Evolutionary conservation across 2,113 vertebrate genomes (phyloP), one percentile per base, ranked within the genome.

Genomic region (Laterallus jamaicensis): DNA sequence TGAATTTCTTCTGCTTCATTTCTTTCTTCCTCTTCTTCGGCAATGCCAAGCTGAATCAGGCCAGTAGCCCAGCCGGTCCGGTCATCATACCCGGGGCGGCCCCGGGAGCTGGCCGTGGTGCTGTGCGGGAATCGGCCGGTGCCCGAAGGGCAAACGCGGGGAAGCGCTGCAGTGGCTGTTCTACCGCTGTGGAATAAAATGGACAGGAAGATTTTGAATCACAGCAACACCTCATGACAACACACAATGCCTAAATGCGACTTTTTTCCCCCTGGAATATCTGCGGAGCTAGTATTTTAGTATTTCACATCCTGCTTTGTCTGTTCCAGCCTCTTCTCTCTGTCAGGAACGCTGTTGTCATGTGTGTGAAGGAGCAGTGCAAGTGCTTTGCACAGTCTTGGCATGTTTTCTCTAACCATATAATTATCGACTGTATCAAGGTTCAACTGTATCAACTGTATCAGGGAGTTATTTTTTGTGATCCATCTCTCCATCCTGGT

Each of bases 91-190:
- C 28, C 29, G 31, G 50, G 32, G 56, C 16, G 29, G 56, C 17
- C 29, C 31, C 18, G 12, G 84, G 92, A 89, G 81, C 94, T 93
- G 94, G 55, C 81, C 81, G 11, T 39, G 81, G 84, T 94, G 35
- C 88, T 95, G 84, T 16, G 62, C 7, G 15, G 83, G 12, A 31
- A 1, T 2, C 0, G 12, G 6, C 2, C 2, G 4, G 24, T 2
- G 16, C 40, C 1, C 5, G 31, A 26, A 2, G 15, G 7, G 16
- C 15, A 12, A 21, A 0, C 5, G 1, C 11, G 1, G 22, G 24
- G 64, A 5, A n/a, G 18, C 4, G 0, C 26, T 10, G 56, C 40
- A 6, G 11, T 19, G 59, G 25, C 59, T 8, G 24, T 69, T 70
- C 26, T 69, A 12, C 55, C 32, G 0, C 60, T 8, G 24, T 15